Evolutionary conservation across 2,797 vertebrate species (phyloP).

Genomic region (Melanotaenia pygmaea): DNA sequence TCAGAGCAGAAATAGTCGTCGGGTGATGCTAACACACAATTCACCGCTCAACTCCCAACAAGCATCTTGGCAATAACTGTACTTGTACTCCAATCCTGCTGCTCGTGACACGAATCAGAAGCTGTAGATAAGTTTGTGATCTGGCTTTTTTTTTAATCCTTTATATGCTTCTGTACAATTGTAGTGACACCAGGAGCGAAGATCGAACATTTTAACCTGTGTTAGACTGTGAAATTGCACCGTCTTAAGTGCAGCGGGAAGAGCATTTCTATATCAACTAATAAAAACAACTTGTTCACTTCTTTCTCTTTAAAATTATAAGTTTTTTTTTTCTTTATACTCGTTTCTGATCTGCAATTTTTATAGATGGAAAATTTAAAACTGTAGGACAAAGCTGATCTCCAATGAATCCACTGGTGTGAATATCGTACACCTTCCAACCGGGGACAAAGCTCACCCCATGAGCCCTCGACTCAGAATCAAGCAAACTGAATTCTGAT

Average conservation of each 20-base stretch:
- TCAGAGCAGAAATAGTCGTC: conserved; percentile 87
- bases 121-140: conserved; percentile 3
- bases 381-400: conserved; percentile 6
- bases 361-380: background rate
- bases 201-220: background rate
- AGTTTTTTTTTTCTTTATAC: conserved; percentile 9
- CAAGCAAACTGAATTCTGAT: conserved; percentile 41
- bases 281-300: conserved; percentile 40
- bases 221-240: conserved; percentile 19
- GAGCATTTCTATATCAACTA: conserved; percentile 30
- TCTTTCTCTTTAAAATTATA: conserved; percentile 10
- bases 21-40: conserved; percentile 44
- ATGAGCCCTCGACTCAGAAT: conserved; percentile 8
- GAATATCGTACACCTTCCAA: conserved; percentile 36
- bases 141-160: conserved; percentile 18
- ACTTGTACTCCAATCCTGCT: conserved; percentile 29
- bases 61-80: conserved; percentile 33
- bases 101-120: conserved; percentile 16
- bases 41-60: conserved; percentile 46
- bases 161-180: conserved; percentile 38
- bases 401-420: background rate
- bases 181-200: conserved; percentile 29
- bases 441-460: conserved; percentile 1
- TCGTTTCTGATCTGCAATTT: conserved; percentile 19
- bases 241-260: conserved; percentile 12